Conservation (phyloP, 2,888 invertebrate genomes). For the Timandra comae region DNA sequence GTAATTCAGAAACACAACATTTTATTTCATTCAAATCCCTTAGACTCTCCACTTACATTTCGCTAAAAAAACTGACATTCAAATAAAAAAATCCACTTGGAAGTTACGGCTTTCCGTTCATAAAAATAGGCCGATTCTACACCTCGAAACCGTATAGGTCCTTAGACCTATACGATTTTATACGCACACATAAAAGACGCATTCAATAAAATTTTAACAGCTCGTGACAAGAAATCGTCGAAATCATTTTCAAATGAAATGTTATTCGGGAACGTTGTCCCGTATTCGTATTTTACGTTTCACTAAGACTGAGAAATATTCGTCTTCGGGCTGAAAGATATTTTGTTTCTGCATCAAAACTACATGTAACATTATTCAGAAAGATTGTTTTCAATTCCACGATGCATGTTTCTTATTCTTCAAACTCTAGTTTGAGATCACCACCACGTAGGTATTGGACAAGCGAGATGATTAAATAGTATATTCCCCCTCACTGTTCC, state of each 20-base stretch:
- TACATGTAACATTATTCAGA: no score
- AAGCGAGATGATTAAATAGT: no score
- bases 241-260: conserved; percentile 27
- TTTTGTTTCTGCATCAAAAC: no score
- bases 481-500: no score
- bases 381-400: no score
- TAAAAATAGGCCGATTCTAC: conserved; percentile 70
- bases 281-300: neutral
- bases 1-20: conserved; percentile 29
- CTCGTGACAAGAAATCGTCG: conserved; percentile 42
- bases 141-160: conserved; percentile 45
- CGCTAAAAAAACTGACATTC: conserved; percentile 52
- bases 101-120: conserved; percentile 54
- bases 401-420: no score
- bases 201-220: conserved; percentile 67
- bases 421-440: no score
- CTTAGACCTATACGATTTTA: conserved; percentile 51
- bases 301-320: no score
- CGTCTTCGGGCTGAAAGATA: no score
- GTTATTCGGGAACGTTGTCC: no score
- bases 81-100: conserved; percentile 60
- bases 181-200: conserved; percentile 55
- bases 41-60: conserved; percentile 20
- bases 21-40: conserved; percentile 8
- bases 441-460: no score